phyloP scores from a whole-genome alignment of 2,888 invertebrate genomes.

The Rhyacophila evoluta region DNA sequence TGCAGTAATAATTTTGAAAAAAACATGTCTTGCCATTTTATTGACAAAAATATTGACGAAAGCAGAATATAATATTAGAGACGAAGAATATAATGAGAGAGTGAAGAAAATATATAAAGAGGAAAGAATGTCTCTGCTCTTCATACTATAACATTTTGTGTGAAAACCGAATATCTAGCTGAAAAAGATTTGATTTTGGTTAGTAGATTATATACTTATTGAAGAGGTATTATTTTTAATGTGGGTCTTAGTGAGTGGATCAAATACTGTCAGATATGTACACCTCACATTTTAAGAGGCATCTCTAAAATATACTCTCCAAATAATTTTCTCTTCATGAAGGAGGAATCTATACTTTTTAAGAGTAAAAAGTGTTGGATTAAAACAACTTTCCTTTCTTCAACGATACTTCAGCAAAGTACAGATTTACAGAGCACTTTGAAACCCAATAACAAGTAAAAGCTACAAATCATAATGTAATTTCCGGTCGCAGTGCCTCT shows the following conservation, averaged over 20 bases:
- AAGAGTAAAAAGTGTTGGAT: conserved; percentile 15
- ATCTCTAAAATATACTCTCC: background rate
- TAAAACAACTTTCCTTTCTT: conserved; percentile 15
- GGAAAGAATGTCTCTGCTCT: no score
- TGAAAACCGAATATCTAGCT: no score
- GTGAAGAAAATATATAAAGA: no score
- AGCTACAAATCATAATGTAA: conserved; percentile 52
- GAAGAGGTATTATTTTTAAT: background rate
- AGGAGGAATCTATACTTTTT: background rate
- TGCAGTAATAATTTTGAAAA: no score
- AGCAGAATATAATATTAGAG: no score
- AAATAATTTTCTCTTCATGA: conserved; percentile 14
- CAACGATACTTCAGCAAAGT: background rate
- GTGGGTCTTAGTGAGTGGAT: background rate
- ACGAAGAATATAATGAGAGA: no score
- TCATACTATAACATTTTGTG: no score
- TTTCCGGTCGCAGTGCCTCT: conserved; percentile 49
- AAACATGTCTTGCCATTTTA: no score
- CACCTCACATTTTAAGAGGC: background rate
- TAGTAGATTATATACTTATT: no score
- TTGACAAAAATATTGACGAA: no score
- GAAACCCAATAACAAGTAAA: conserved; percentile 49
- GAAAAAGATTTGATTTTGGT: no score
- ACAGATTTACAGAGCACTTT: conserved; percentile 37
- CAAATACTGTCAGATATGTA: background rate